Conservation (phyloP, 2,113 vertebrate species). For the Acanthisitta chloris region DNA sequence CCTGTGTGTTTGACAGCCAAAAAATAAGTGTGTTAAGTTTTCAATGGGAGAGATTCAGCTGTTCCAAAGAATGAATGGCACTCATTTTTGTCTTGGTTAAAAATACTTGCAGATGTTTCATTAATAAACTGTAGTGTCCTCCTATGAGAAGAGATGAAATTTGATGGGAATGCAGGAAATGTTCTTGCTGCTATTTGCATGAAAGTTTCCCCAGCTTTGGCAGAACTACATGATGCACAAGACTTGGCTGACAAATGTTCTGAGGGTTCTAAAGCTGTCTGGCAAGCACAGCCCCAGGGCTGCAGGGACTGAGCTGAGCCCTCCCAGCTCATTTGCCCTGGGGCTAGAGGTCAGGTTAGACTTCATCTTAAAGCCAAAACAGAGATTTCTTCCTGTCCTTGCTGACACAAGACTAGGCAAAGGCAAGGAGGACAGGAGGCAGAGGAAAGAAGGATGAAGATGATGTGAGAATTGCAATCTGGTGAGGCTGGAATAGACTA, state of each 20-base stretch:
- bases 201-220: slow-evolving; percentile 1
- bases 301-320: neutral
- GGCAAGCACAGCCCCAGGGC: neutral
- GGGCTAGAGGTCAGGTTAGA: neutral
- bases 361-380: neutral
- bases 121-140: slow-evolving; percentile 22
- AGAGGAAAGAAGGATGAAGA: neutral
- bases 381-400: neutral
- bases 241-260: neutral
- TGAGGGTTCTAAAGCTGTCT: neutral
- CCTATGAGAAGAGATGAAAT: slow-evolving; percentile 4
- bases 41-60: neutral
- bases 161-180: slow-evolving; percentile 23
- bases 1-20: neutral
- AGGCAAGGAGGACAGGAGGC: neutral
- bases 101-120: slow-evolving; percentile 44
- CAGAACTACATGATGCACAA: neutral
- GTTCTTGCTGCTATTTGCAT: slow-evolving; percentile 18
- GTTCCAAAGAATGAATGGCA: slow-evolving; percentile 22
- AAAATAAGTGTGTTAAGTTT: neutral
- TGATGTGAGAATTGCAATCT: neutral
- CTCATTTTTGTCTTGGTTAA: slow-evolving; percentile 24
- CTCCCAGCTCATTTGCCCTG: neutral
- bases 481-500: neutral
- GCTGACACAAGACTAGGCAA: neutral